Evolutionary conservation across 2,797 vertebrate species (phyloP).

Genomic region (Knipowitschia caucasica): DNA sequence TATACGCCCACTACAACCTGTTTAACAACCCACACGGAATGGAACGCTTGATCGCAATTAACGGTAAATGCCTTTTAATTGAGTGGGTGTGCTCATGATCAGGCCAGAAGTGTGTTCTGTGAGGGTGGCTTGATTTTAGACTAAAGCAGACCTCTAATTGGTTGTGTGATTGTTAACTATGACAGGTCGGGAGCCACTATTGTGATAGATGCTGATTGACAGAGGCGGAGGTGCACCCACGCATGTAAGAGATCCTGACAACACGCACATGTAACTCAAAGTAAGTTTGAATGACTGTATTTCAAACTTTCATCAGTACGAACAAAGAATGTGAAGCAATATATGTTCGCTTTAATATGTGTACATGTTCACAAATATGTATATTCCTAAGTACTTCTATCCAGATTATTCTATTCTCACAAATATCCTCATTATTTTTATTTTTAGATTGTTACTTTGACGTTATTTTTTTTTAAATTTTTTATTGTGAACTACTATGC

Average conservation of each 20-base stretch:
- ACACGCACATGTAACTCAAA: neutral
- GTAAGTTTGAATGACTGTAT: slow-evolving; percentile 17
- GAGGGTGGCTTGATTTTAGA: slow-evolving; percentile 57
- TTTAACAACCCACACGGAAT: slow-evolving; percentile 34
- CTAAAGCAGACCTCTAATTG: slow-evolving; percentile 62
- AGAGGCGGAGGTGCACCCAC: slow-evolving; percentile 53
- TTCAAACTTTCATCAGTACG: slow-evolving; percentile 58
- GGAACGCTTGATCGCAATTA: slow-evolving; percentile 54
- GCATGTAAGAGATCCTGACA: slow-evolving; percentile 5
- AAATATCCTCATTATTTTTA: too few species aligned
- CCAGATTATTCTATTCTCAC: too few species aligned
- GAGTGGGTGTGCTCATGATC: slow-evolving; percentile 58
- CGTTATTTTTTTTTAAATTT: too few species aligned
- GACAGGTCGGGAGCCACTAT: slow-evolving; percentile 43
- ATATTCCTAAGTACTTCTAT: too few species aligned
- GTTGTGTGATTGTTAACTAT: slow-evolving; percentile 55
- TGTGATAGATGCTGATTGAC: slow-evolving; percentile 64
- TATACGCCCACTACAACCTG: slow-evolving; percentile 28
- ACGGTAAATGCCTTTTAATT: slow-evolving; percentile 56
- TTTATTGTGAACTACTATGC: too few species aligned
- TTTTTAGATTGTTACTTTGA: too few species aligned
- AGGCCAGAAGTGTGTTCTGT: slow-evolving; percentile 55
- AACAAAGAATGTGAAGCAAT: too few species aligned
- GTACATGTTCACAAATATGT: too few species aligned
- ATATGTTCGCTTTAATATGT: too few species aligned